These are phyloP conservation scores for Xyrauchen texanus DNA, from an alignment of 2,113 vertebrate genomes.

Conservation along the genomic window DNA sequence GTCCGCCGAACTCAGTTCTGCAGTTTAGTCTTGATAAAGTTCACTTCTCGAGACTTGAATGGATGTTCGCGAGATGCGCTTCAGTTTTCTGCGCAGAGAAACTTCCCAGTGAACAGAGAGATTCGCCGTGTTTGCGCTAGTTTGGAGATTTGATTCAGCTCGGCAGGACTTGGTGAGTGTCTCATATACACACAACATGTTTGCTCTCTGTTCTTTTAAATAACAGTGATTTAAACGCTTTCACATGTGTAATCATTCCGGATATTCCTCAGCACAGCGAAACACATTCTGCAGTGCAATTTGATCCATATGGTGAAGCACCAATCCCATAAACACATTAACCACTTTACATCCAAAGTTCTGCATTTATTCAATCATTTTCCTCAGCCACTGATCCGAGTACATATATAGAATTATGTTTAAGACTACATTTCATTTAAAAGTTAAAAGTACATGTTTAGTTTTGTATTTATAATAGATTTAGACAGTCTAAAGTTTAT, in stretches of 20 bases:
- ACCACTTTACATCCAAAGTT: too few relatives aligned
- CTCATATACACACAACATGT: background rate
- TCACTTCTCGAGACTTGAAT: background rate
- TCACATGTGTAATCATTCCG: conserved; percentile 73
- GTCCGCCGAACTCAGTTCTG: background rate
- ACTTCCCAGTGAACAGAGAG: conserved; percentile 18
- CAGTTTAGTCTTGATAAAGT: background rate
- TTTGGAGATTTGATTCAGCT: background rate
- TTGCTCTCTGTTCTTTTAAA: too few relatives aligned
- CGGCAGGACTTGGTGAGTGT: background rate
- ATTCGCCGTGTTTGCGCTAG: background rate
- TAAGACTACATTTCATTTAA: too few relatives aligned
- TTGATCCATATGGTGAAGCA: conserved; percentile 80
- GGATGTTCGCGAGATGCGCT: conserved; percentile 30
- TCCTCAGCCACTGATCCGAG: too few relatives aligned
- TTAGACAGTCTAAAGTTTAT: too few relatives aligned
- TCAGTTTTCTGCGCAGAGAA: conserved; percentile 34
- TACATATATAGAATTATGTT: too few relatives aligned
- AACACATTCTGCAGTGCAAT: conserved; percentile 82
- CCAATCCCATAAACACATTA: conserved; percentile 51
- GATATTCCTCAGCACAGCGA: conserved; percentile 90
- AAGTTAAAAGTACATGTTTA: too few relatives aligned
- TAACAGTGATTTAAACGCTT: conserved; percentile 56
- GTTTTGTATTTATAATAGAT: too few relatives aligned
- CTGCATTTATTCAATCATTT: too few relatives aligned